These are phyloP conservation scores for Diglossa cyanea DNA, from an alignment of 2,797 vertebrate genomes.

Conservation along the genomic window DNA sequence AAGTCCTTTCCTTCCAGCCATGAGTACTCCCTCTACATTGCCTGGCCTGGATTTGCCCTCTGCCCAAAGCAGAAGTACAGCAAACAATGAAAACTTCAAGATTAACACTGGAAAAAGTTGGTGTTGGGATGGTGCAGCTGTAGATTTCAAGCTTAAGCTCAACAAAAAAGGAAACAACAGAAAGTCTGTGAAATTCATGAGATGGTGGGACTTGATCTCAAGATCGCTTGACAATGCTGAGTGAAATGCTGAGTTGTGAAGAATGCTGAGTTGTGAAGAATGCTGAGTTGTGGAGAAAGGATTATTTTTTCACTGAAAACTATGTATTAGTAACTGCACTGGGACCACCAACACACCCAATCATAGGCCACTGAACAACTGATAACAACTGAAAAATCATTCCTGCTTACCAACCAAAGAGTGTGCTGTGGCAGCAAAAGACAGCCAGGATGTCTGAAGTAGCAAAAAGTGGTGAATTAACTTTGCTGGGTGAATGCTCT, in stretches of 20 bases:
- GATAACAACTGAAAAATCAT: neutral
- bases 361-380: neutral
- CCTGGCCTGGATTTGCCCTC: neutral
- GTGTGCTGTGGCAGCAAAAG: neutral
- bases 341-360: neutral
- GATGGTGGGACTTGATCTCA: neutral
- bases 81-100: neutral
- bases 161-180: neutral
- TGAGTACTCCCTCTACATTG: fast-evolving
- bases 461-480: conserved; percentile 31
- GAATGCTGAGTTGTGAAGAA: too few relatives aligned
- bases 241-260: neutral
- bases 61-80: neutral
- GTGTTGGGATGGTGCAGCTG: neutral
- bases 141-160: neutral
- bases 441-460: neutral
- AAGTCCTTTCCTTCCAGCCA: neutral
- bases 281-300: neutral
- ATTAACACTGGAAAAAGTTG: neutral
- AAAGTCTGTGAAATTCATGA: neutral
- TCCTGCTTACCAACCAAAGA: neutral
- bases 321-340: neutral
- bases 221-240: neutral
- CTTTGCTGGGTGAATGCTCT: conserved; percentile 22
- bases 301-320: neutral